These are phyloP conservation scores for Struthio camelus DNA, from an alignment of 2,113 vertebrate genomes.

Conservation along the genomic window DNA sequence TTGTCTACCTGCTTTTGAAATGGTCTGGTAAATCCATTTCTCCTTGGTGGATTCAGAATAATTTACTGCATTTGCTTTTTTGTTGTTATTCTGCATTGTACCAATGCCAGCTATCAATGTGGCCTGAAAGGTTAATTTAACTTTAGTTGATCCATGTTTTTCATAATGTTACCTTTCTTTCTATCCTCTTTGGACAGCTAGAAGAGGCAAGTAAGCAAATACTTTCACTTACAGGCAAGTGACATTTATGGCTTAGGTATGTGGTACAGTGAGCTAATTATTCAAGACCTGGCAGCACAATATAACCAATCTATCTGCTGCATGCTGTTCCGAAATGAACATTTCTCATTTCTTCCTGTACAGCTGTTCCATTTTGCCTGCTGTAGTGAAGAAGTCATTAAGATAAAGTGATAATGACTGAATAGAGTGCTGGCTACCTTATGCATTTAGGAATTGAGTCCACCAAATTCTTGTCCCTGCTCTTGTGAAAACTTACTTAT, in stretches of 20 bases:
- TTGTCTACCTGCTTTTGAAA: background rate
- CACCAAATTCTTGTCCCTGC: background rate
- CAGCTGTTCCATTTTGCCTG: background rate
- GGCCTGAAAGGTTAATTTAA: background rate
- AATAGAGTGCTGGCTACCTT: background rate
- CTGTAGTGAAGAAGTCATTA: background rate
- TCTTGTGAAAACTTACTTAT: background rate
- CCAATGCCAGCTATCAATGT: background rate
- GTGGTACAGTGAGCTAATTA: background rate
- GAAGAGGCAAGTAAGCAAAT: slow-evolving; percentile 14
- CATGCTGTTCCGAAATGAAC: background rate
- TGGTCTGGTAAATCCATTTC: background rate
- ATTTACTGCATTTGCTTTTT: background rate
- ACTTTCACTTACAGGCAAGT: slow-evolving; percentile 2
- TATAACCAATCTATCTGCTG: background rate
- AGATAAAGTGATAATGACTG: background rate
- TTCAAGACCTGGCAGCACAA: background rate
- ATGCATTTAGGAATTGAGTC: background rate
- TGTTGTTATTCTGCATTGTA: background rate
- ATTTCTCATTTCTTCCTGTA: background rate
- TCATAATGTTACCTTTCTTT: background rate
- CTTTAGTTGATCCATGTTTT: background rate
- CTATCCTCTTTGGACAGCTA: background rate
- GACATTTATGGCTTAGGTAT: background rate
- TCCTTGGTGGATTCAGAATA: background rate